A percentile compares a stretch with the other conserved stretches of the same genome.
Conservation (phyloP, 2,113 vertebrate genomes). For the Argyrosomus japonicus region DNA sequence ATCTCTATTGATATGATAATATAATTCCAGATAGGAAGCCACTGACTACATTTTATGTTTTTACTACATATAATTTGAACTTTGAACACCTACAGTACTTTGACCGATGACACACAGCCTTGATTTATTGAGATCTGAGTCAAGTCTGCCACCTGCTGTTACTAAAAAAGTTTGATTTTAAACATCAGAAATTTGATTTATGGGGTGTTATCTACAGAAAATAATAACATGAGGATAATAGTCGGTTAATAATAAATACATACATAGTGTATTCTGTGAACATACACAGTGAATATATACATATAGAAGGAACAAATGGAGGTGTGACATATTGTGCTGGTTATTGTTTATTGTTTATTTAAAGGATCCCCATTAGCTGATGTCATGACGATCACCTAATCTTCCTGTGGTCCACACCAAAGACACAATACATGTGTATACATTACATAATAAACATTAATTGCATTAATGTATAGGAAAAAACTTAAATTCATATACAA, state of each 20-base stretch:
- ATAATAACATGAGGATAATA: not conserved
- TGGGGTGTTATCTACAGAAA: not conserved
- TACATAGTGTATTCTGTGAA: not conserved
- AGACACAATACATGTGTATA: no score
- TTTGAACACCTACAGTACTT: not conserved
- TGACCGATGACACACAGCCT: not conserved
- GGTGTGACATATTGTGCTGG: no score
- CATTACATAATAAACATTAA: no score
- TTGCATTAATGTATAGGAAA: no score
- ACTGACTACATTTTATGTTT: not conserved
- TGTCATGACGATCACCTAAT: no score
- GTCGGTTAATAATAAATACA: not conserved
- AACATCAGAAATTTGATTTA: not conserved
- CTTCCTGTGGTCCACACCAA: no score
- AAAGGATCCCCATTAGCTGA: no score
- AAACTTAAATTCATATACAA: no score
- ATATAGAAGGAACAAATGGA: not conserved
- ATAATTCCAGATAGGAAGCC: not conserved
- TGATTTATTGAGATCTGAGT: not conserved
- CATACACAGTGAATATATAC: not conserved
- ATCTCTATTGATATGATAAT: not conserved
- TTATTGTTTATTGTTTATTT: no score
- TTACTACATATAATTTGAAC: not conserved
- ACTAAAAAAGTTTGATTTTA: not conserved
- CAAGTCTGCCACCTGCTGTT: conserved; percentile 56